Conservation (phyloP, 2,888 invertebrate species). For the Pterostichus madidus region DNA sequence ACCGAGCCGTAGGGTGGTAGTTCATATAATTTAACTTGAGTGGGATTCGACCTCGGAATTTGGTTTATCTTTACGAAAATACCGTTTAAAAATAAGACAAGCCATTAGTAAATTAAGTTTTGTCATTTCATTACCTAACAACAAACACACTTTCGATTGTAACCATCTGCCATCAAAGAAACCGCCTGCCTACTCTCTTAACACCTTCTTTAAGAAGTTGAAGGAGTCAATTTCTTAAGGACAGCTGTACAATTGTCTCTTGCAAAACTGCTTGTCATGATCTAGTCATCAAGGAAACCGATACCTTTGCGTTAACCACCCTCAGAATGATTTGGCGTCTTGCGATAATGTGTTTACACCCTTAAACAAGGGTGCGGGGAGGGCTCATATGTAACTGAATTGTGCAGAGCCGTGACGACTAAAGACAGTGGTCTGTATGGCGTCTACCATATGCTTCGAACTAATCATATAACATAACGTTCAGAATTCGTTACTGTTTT, state of each 20-base stretch:
- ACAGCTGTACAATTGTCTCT: slow-evolving; percentile 38
- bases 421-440: slow-evolving; percentile 4
- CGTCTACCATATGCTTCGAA: slow-evolving; percentile 45
- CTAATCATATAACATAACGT: slow-evolving; percentile 1
- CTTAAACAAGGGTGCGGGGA: slow-evolving; percentile 13
- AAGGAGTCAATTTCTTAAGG: slow-evolving; percentile 27
- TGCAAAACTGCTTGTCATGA: slow-evolving; percentile 70
- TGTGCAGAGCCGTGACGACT: slow-evolving; percentile 53
- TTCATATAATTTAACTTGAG: too few species aligned
- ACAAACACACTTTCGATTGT: not conserved
- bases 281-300: slow-evolving; percentile 71
- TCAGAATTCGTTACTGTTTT: slow-evolving; percentile 4
- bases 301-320: slow-evolving; percentile 54
- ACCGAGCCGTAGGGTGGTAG: too few species aligned
- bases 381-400: slow-evolving; percentile 41
- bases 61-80: too few species aligned
- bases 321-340: slow-evolving; percentile 70
- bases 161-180: slow-evolving; percentile 35
- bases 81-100: too few species aligned
- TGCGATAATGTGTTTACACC: slow-evolving; percentile 40
- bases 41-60: too few species aligned
- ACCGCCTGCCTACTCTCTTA: not conserved
- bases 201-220: not conserved
- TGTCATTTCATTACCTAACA: too few species aligned
- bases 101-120: too few species aligned